Base-by-base conservation (phyloP, 1,140 invertebrate genomes). In the Sycophila sp. region DNA sequence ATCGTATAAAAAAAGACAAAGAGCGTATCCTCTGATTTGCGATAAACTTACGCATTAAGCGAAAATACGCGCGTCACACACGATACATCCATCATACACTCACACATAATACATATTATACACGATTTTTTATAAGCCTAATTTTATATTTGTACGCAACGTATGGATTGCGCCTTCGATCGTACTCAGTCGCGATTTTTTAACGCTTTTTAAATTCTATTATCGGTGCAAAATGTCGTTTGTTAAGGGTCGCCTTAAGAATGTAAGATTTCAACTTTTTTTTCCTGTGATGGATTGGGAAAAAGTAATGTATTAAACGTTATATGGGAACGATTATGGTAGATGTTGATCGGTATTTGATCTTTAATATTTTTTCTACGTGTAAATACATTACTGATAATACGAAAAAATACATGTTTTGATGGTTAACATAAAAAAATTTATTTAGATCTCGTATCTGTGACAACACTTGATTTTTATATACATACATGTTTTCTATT, bases 141-240 rank as follows among this genome's bases (percentile, higher is more conserved):
- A 82, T 83, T 80, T 82, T 83, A 77, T 82, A 85, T 80, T 80
- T 78, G 73, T 79, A 78, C 60, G 75, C 75, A 78, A 76, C 40
- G 71, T 65, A 72, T 71, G 59, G 59, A 74, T 66, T 76, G 73
- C 69, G 72, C 58, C 73, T 73, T 69, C 62, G 70, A 71, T 63
- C 59, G 59, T 67, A 66, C 47, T 55, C 68, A 60, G 66, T 64
- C 58, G 65, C 71, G 62, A 62, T 72, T 77, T 77, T 73, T 69
- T 45, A 58, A 62, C 62, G 63, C 63, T 69, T 73, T 64, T 40
- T 63, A 64, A 70, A 64, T 70, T 70, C 59, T 69, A 63, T 69
- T 56, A 63, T 69, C 51, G 60, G 68, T 70, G 60, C 68, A 70
- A 38, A 62, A 49, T 19, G 59, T 69, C 68, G 68, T 69, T 69